These are phyloP conservation scores for Heliconius erato DNA, from an alignment of 2,888 invertebrate species.

Conservation along the genomic window DNA sequence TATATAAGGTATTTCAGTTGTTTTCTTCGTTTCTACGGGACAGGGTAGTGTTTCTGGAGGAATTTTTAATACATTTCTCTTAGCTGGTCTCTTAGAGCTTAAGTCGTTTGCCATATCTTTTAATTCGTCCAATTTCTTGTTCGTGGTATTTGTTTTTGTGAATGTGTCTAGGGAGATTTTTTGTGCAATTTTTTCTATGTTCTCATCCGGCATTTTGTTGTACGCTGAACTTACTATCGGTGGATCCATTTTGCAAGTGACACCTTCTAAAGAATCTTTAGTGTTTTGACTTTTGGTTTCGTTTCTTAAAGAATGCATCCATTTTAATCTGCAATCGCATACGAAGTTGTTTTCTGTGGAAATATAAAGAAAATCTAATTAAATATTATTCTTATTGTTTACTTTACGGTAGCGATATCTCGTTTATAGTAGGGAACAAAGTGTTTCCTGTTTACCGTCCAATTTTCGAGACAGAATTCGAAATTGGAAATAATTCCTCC, in stretches of 20 bases:
- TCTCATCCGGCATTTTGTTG: conserved; percentile 75
- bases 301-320: conserved; percentile 91
- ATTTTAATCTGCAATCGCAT: conserved; percentile 93
- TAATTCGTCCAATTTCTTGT: conserved; percentile 63
- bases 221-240: conserved; percentile 80
- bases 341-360: conserved; percentile 92
- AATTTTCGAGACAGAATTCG: no score
- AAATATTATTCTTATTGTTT: neutral
- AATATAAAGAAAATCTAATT: neutral
- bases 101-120: conserved; percentile 58
- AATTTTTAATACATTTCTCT: conserved; percentile 75
- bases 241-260: conserved; percentile 89
- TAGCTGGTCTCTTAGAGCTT: conserved; percentile 67
- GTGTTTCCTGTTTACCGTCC: no score
- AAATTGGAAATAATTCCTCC: no score
- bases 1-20: conserved; percentile 71
- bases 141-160: conserved; percentile 71
- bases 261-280: conserved; percentile 88
- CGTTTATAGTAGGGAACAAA: no score
- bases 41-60: conserved; percentile 78
- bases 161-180: conserved; percentile 65
- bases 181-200: conserved; percentile 60
- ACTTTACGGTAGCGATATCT: no score
- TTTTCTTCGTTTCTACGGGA: conserved; percentile 71
- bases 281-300: conserved; percentile 90